Conservation (phyloP, 2,797 vertebrate genomes). For the Gouania willdenowi region DNA sequence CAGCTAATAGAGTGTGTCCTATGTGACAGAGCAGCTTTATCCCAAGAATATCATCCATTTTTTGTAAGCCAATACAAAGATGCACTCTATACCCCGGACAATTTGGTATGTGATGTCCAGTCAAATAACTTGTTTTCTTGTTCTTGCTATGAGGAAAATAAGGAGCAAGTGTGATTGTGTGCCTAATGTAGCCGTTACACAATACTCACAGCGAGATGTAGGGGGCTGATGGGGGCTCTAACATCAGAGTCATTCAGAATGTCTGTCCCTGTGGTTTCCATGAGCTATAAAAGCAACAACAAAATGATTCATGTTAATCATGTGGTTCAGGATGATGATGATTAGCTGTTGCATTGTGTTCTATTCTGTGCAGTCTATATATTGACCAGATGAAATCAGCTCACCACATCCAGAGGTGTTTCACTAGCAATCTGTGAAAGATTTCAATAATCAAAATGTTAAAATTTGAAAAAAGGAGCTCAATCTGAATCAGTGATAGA, state of each 20-base stretch:
- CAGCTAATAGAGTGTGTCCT: too few species aligned
- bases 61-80: too few species aligned
- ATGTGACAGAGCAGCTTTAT: too few species aligned
- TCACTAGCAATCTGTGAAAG: conserved; percentile 92
- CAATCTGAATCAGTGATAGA: neutral
- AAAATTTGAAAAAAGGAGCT: neutral
- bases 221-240: conserved; percentile 90
- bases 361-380: too few species aligned
- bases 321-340: too few species aligned
- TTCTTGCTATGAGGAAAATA: neutral
- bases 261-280: conserved; percentile 95
- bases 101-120: neutral
- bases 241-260: conserved; percentile 91
- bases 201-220: conserved; percentile 94
- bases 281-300: conserved; percentile 78
- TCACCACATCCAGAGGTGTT: conserved; percentile 97
- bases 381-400: too few species aligned
- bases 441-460: neutral
- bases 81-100: too few species aligned
- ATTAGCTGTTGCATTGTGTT: too few species aligned
- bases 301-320: too few species aligned
- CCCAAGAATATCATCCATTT: too few species aligned
- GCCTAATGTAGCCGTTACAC: too few species aligned
- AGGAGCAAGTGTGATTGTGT: too few species aligned
- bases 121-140: neutral